Evolutionary conservation across 2,113 vertebrate species (phyloP).

Genomic region (Tragelaphus imberbis): DNA sequence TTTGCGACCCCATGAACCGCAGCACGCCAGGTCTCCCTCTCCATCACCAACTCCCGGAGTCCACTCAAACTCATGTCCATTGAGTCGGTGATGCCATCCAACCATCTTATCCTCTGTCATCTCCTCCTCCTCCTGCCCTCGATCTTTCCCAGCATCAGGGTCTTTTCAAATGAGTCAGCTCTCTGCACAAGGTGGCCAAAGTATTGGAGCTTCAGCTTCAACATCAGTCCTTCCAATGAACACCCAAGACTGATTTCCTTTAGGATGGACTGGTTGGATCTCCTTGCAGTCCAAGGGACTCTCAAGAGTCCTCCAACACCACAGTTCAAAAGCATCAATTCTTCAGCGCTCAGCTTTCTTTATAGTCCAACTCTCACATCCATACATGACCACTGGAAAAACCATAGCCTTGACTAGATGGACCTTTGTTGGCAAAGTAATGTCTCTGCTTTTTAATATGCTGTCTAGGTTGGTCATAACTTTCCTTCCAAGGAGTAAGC

Average conservation of each 20-base stretch:
- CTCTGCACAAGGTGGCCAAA: background rate
- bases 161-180: background rate
- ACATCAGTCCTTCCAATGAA: background rate
- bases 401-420: background rate
- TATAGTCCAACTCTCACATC: background rate
- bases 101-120: background rate
- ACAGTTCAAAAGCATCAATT: background rate
- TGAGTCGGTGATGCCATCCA: background rate
- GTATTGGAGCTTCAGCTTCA: background rate
- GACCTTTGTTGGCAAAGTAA: background rate
- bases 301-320: background rate
- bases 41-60: background rate
- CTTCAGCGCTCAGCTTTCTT: rapidly evolving
- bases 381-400: background rate
- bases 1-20: background rate
- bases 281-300: background rate
- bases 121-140: background rate
- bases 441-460: background rate
- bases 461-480: background rate
- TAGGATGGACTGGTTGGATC: background rate
- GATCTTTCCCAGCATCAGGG: background rate
- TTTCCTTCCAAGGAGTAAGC: background rate
- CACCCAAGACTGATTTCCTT: background rate
- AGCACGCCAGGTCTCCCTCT: background rate
- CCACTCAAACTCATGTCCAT: background rate